Evolutionary conservation across 37 sponge, comb jelly and placozoan genomes (phyloP).

Genomic region (Spongia lamella): DNA sequence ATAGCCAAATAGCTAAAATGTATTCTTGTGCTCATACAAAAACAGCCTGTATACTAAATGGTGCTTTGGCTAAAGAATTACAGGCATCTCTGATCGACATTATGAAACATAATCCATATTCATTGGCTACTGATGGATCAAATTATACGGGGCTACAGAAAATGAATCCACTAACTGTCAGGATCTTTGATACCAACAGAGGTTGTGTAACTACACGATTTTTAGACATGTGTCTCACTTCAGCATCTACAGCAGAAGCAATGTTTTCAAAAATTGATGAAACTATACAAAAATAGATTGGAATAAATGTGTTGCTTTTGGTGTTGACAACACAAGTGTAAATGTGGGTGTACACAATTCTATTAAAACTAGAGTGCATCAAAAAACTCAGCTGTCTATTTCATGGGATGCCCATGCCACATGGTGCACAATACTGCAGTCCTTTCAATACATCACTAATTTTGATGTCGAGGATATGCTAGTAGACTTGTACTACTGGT

Average conservation of each 20-base stretch:
- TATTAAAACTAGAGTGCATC: conserved; percentile 37
- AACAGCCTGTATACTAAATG: conserved; percentile 22
- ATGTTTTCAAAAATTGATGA: conserved; percentile 48
- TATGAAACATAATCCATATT: conserved; percentile 36
- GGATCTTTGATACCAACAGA: conserved; percentile 27
- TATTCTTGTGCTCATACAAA: conserved; percentile 22
- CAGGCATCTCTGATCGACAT: conserved; percentile 34
- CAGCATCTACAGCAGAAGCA: conserved; percentile 39
- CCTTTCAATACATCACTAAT: not conserved
- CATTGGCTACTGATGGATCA: conserved; percentile 48
- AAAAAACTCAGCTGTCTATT: conserved; percentile 7
- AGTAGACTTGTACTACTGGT: conserved; percentile 56
- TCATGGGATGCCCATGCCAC: conserved; percentile 55
- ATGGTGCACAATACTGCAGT: conserved; percentile 47
- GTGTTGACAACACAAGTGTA: conserved; percentile 50
- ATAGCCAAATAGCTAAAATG: conserved; percentile 29
- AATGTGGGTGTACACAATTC: conserved; percentile 40
- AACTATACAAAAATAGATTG: conserved; percentile 34
- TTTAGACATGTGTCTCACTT: conserved; percentile 64
- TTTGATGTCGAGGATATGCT: conserved; percentile 58
- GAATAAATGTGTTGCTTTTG: conserved; percentile 43
- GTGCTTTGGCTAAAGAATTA: conserved; percentile 20
- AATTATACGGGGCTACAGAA: conserved; percentile 50
- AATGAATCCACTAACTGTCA: conserved; percentile 64
- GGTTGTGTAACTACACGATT: conserved; percentile 32